Base-by-base conservation (phyloP, 2,888 invertebrate species). In the Melieria crassipennis region DNA sequence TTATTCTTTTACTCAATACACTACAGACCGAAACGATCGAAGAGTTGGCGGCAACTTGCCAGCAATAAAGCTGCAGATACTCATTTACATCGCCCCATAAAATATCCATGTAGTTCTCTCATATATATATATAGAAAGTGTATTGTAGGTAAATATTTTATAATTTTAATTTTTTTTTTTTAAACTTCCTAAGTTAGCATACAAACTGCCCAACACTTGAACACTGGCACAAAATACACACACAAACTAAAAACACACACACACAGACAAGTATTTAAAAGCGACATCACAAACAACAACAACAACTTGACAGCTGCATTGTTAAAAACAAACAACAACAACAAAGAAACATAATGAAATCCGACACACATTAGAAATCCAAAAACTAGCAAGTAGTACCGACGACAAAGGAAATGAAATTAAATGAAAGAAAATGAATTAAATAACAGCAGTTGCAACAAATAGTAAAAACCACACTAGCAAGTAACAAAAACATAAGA, bases 351-450 rank as follows among this genome's bases (percentile, higher is more conserved):
- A 30, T 30, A 1, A 30, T 30, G 30, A 30, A 30, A 30, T 30
- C 3, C 30, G 30, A 43, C 50, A n/a, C 52, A 60, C 43, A 66
- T 30, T 30, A 30, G 46, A 45, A 67, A 67, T 67, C 67, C 67
- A 67, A 67, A 67, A 67, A 67, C 60, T 67, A 60, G 60, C 4
- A 7, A 42, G 43, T 52, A 65, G 13, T 11, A 52, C 13, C 52
- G 43, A 7, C 30, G 30, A 30, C 30, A 30, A 43, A 11, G 45
- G 5, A 61, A 2, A 60, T 43, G 13, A 61, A 4, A 13, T 46
- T n/a, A 13, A 52, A 64, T 7, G 13, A n/a, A 42, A 43, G 11
- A 7, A 43, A 6, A 60, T 60, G 11, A 45, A 45, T 13, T 60
- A 30, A 43, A 60, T 60, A 13, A 60, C 11, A 45, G 45, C 10